Conservation (phyloP, 2,888 invertebrate species). For the Antheraea assamensis region DNA sequence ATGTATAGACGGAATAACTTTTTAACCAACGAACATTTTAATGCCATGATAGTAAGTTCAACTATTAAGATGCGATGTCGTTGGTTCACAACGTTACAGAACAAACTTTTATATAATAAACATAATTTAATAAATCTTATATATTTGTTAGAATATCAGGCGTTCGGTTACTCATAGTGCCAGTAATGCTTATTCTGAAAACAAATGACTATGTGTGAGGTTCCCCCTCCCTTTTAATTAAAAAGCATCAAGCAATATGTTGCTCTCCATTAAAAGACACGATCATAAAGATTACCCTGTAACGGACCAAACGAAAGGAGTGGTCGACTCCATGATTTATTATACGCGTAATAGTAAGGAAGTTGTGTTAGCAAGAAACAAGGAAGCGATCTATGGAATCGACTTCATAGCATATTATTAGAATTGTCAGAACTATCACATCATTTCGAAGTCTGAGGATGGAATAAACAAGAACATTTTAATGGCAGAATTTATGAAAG, state of each 20-base stretch:
- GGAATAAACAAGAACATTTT: background rate
- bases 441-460: background rate
- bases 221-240: background rate
- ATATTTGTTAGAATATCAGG: too few relatives aligned
- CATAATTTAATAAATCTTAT: too few relatives aligned
- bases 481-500: too few relatives aligned
- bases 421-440: constrained; percentile 3
- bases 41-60: too few relatives aligned
- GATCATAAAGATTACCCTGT: constrained; percentile 13
- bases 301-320: constrained; percentile 18
- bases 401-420: constrained; percentile 13
- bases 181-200: too few relatives aligned
- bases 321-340: constrained; percentile 17
- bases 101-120: too few relatives aligned
- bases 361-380: constrained; percentile 20
- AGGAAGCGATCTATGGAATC: constrained; percentile 24
- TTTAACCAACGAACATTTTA: too few relatives aligned
- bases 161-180: too few relatives aligned
- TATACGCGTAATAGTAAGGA: constrained; percentile 21
- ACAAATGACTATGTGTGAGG: too few relatives aligned
- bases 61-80: too few relatives aligned
- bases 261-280: constrained; percentile 19
- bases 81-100: too few relatives aligned
- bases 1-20: too few relatives aligned
- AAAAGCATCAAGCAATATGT: constrained; percentile 7